Base-by-base conservation (phyloP, 1,140 invertebrate species). In the Melitaea cinxia region DNA sequence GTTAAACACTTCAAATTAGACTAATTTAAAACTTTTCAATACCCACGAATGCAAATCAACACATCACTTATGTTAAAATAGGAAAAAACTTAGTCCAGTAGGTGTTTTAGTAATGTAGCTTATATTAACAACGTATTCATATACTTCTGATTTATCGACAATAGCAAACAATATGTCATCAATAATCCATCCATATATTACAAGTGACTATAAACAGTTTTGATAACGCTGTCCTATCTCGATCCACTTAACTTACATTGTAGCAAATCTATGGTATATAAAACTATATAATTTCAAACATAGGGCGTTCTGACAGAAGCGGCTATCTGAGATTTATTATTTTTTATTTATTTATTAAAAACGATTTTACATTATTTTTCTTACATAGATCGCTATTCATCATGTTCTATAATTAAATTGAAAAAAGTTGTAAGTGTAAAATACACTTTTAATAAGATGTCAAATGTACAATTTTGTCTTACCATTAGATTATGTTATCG, bases 381-480 rank as follows among this genome's bases (percentile, higher is more conserved):
- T 77, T 77, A 77, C 55, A 66, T 68, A 68, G 61, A 70, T 77
- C 65, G 57, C 70, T 75, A 78, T 65, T 68, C 58, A 66, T 71
- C 60, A 39, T 77, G 70, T 75, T 70, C 72, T 75, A 78, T 68
- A 71, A 72, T 78, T 78, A 75, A 66, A 71, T 73, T 78, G 73
- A 75, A 75, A 78, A 78, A 78, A 72, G n/a, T 71, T 73, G 71
- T 72, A 68, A 55, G 68, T 75, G 76, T 74, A 78, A 76, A 75
- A 73, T 78, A 80, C 72, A 72, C 67, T 72, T 35, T n/a, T 70
- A 75, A 65, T 74, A 67, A 72, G 70, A 65, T 72, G 70, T 71
- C 53, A 69, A 77, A 77, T 78, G 70, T 80, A 77, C 72, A 76
- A 73, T 66, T 33, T 71, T 72, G 72, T 72, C 70, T 72, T 75